A percentile compares a stretch with the other conserved stretches of the same genome.
Conservation (phyloP, 2,797 vertebrate species). For the Parotocinclus haroldoi region DNA sequence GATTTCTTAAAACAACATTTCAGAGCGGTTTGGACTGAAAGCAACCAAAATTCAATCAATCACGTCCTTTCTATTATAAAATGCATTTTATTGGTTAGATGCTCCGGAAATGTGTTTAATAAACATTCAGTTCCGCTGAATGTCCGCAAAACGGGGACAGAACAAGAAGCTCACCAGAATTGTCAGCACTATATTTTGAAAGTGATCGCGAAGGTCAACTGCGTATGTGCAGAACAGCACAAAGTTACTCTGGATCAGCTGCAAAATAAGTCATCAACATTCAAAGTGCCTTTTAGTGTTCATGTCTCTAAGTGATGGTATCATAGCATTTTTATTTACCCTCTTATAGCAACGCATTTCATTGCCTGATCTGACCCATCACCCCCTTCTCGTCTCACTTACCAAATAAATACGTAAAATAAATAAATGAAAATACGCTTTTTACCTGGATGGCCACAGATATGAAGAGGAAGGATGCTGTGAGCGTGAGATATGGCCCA, state of each 20-base stretch:
- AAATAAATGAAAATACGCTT: neutral
- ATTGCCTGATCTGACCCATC: too few species aligned
- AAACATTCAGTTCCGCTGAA: too few species aligned
- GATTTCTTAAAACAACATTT: slow-evolving; percentile 16
- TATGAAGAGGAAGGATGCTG: slow-evolving; percentile 90
- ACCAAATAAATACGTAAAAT: too few species aligned
- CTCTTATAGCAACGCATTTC: neutral
- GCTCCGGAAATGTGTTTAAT: too few species aligned
- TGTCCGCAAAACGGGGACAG: neutral
- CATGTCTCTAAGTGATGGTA: too few species aligned
- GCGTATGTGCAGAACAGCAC: slow-evolving; percentile 94
- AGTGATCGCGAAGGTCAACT: slow-evolving; percentile 80
- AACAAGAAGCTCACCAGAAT: slow-evolving; percentile 80
- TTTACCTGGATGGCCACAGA: slow-evolving; percentile 93
- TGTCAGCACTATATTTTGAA: slow-evolving; percentile 90
- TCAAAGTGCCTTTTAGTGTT: too few species aligned
- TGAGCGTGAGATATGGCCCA: slow-evolving; percentile 86
- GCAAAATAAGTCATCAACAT: slow-evolving; percentile 47
- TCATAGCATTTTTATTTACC: neutral
- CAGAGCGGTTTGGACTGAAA: neutral
- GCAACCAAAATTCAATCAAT: neutral
- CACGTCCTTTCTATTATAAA: too few species aligned
- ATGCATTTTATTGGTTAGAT: too few species aligned
- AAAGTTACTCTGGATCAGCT: slow-evolving; percentile 94
- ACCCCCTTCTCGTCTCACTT: too few species aligned